Base-by-base conservation (phyloP, 1,140 invertebrate species). In the Aphidius gifuensis region DNA sequence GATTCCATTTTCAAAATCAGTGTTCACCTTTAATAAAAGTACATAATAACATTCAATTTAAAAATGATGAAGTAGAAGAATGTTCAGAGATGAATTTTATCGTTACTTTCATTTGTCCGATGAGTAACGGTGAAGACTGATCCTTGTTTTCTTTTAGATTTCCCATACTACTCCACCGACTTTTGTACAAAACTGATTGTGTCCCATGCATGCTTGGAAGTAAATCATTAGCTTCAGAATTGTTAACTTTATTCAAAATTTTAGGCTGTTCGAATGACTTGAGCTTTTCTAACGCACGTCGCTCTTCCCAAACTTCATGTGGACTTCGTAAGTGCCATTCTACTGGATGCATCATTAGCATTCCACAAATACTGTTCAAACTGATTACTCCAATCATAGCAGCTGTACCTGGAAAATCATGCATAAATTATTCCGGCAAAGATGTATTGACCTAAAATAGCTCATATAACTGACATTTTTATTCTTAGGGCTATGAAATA, bases 301-400 rank as follows among this genome's bases (percentile, higher is more conserved):
- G 57, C 39, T 73, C 69, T 6, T 64, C 66, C 0, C 59, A 64
- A 9, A 73, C 64, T 0, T 69, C 64, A 50, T 64, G 40, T 43
- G 60, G 62, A 46, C 69, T 69, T 57, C n/a, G 67, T 1, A 62
- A 38, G 56, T 80, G 77, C 75, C 75, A 77, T n/a, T 78, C 70
- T 0, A 78, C 71, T 7, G 80, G 80, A 61, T 79, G 75, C 78
- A 81, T 79, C 64, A 80, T 50, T 21, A 71, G 68, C 79, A 81
- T 80, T 8, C 74, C 79, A 2, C 69, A 65, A 59, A 80, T 74
- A 46, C 73, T 71, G 61, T 81, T 70, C 46, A 79, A 67, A 55
- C 79, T 79, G 56, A 80, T 45, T 38, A 72, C 80, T n/a, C 76
- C 80, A 46, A 71, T 71, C 58, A 81, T 69, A 44, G 72, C 70